phyloP scores from a whole-genome alignment of 1,140 invertebrate genomes.

The Bombus breviceps region DNA sequence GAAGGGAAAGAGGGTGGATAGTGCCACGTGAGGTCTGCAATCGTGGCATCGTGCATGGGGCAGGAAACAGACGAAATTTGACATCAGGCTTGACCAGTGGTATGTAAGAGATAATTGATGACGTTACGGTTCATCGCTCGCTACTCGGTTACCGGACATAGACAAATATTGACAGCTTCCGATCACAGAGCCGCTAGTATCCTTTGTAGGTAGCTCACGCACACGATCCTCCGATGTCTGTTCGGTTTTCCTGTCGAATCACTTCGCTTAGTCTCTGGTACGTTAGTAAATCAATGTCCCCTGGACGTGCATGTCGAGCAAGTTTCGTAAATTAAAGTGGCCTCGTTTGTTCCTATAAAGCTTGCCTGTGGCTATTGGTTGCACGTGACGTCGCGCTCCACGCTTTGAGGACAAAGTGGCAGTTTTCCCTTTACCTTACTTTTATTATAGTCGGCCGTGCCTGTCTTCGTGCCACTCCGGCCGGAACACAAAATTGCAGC shows the following conservation, averaged over 20 bases:
- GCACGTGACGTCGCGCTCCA: slow-evolving; percentile 24
- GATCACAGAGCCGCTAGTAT: slow-evolving; percentile 64
- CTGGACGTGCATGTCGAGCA: slow-evolving; percentile 60
- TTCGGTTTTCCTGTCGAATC: slow-evolving; percentile 64
- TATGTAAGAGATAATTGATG: slow-evolving; percentile 79
- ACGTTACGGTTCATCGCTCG: slow-evolving; percentile 73
- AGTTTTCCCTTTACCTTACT: slow-evolving; percentile 30
- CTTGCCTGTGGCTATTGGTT: slow-evolving; percentile 21
- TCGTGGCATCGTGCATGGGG: slow-evolving; percentile 25
- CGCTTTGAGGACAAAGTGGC: slow-evolving; percentile 47
- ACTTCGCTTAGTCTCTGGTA: slow-evolving; percentile 25
- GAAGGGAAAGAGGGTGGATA: neutral
- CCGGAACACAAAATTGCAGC: slow-evolving; percentile 21
- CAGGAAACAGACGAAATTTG: slow-evolving; percentile 69
- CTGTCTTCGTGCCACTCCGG: slow-evolving; percentile 20
- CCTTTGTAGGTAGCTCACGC: slow-evolving; percentile 68
- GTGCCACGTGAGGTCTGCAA: neutral
- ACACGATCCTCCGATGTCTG: slow-evolving; percentile 45
- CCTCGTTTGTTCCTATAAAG: slow-evolving; percentile 42
- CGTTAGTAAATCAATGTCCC: slow-evolving; percentile 65
- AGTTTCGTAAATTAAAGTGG: slow-evolving; percentile 67
- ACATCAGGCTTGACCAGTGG: slow-evolving; percentile 64
- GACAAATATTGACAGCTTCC: slow-evolving; percentile 77
- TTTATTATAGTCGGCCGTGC: slow-evolving; percentile 23
- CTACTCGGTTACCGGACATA: slow-evolving; percentile 69